These are phyloP conservation scores for Neria commutata DNA, from an alignment of 2,888 invertebrate species.

Conservation along the genomic window DNA sequence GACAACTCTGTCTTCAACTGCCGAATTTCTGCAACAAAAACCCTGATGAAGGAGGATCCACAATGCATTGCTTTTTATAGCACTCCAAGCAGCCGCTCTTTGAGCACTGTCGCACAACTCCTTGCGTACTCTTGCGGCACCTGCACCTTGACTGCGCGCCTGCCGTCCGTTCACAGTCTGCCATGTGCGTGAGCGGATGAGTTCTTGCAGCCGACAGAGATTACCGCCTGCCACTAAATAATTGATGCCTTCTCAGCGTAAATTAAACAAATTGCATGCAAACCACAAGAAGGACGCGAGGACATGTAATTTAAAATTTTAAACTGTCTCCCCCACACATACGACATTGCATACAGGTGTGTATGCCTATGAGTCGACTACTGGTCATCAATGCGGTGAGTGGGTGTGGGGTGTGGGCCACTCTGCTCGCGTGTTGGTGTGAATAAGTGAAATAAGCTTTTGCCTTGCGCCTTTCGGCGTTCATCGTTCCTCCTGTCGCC, in stretches of 20 bases:
- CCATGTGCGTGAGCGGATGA: slow-evolving; percentile 23
- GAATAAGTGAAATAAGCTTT: neutral
- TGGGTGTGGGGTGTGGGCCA: neutral
- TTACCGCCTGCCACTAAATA: slow-evolving; percentile 8
- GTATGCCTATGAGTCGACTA: neutral
- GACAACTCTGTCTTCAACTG: too few relatives aligned
- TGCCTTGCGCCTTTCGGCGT: neutral
- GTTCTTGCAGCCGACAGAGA: slow-evolving; percentile 12
- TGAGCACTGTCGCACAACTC: too few relatives aligned
- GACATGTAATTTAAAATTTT: slow-evolving; percentile 1
- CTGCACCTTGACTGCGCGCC: too few relatives aligned
- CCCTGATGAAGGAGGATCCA: too few relatives aligned
- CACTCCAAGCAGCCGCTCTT: too few relatives aligned
- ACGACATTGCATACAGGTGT: neutral
- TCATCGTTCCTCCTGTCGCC: neutral
- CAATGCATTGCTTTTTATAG: too few relatives aligned
- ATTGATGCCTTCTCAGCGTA: neutral
- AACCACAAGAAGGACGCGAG: neutral
- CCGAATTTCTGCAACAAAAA: too few relatives aligned
- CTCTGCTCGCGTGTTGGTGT: neutral
- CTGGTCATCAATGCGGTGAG: neutral
- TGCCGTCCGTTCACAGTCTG: too few relatives aligned
- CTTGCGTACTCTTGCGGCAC: too few relatives aligned
- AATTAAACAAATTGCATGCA: neutral
- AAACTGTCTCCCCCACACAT: neutral